Evolutionary conservation across 2,113 vertebrate genomes (phyloP), one percentile per base, ranked within the genome.

Genomic region (Regulus satrapa): DNA sequence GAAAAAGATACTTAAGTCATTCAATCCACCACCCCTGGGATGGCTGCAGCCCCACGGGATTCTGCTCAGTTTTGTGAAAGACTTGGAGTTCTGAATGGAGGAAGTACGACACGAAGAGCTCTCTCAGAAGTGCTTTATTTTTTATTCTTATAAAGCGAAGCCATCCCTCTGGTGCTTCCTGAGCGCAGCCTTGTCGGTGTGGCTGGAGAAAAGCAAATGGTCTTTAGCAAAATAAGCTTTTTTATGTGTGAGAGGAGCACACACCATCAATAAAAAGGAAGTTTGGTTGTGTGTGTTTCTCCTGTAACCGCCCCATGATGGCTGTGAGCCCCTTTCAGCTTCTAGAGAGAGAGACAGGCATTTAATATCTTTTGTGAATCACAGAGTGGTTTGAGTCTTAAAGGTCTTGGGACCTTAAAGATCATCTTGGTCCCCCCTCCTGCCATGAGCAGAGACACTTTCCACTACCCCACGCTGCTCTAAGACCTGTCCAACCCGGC

Each of bases 1-100:
- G 89, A 95, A 95, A 94, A 95, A 92, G 94, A 91, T 59, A 49
- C 45, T 95, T 46, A 85, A 91, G 91, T 94, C 95, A 91, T 91
- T 91, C 80, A 89, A 61, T 91, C 69, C 87, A 79, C 52, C 71
- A 78, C 36, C 62, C 62, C 85, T 0, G 9, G 85, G 41, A 87
- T 5, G 74, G 56, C 45, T 94, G 67, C 0, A 1, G 81, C 62
- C 84, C 66, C 84, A 7, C 25, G 93, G 91, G 91, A 92, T 14
- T 31, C 13, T 72, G 29, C 71, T 91, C 31, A 36, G 78, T 76
- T 93, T 72, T 89, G 92, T 81, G 73, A 85, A 87, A 89, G 84
- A 58, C 87, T 95, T 63, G 69, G 77, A 95, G 73, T 25, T 69
- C 69, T 48, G 25, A 68, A 51, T 4, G 7, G 62, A 89, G 91